These are phyloP conservation scores for Zaprionus tsacasi DNA, from an alignment of 1,140 invertebrate genomes.

Conservation along the genomic window DNA sequence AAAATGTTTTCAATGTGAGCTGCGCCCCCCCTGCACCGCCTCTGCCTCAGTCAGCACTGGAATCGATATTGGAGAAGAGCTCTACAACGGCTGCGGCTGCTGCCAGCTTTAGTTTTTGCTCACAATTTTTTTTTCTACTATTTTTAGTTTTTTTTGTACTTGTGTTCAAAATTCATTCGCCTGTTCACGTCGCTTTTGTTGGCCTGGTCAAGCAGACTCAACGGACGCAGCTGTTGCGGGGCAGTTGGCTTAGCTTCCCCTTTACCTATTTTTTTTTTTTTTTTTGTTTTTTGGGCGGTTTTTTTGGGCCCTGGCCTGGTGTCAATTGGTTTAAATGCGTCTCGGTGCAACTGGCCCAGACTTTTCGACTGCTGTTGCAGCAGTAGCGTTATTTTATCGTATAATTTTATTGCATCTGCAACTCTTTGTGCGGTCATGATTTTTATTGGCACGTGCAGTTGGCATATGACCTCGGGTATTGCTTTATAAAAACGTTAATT, in stretches of 20 bases:
- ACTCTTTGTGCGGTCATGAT: constrained; percentile 29
- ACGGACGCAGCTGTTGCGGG: constrained; percentile 64
- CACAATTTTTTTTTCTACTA: constrained; percentile 4
- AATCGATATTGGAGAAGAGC: constrained; percentile 43
- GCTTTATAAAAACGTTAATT: constrained; percentile 62
- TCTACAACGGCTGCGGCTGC: constrained; percentile 35
- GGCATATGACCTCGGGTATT: constrained; percentile 35
- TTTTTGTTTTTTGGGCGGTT: constrained; percentile 13
- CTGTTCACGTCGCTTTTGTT: constrained; percentile 50
- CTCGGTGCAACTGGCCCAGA: constrained; percentile 44
- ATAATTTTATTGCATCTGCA: constrained; percentile 35
- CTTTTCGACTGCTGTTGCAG: constrained; percentile 26
- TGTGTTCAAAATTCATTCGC: constrained; percentile 66
- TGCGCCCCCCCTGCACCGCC: background rate
- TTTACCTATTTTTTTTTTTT: background rate
- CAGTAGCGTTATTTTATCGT: constrained; percentile 23
- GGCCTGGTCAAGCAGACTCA: constrained; percentile 53
- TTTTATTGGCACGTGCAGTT: constrained; percentile 64
- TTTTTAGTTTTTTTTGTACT: constrained; percentile 30
- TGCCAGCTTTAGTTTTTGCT: constrained; percentile 49
- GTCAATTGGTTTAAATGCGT: constrained; percentile 77
- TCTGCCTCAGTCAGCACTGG: constrained; percentile 14
- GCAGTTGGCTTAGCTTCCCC: constrained; percentile 67
- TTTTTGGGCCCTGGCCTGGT: constrained; percentile 49
- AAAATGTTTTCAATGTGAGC: constrained; percentile 65